A percentile compares a stretch with the other conserved stretches of the same genome.
Evolutionary conservation across 2,797 vertebrate species (phyloP).

Genomic region (Pterois miles): DNA sequence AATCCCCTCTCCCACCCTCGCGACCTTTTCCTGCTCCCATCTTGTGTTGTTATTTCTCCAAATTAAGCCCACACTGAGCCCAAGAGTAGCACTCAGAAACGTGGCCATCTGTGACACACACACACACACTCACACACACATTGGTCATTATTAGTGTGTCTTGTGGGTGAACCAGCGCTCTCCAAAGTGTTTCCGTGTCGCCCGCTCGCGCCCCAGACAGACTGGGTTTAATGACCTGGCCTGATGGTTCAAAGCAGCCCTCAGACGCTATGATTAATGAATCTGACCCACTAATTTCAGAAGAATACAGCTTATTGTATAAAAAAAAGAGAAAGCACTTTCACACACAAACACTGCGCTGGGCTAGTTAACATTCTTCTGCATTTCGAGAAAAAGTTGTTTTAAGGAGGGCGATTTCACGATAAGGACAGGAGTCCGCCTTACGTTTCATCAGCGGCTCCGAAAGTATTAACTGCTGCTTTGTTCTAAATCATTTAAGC

Average conservation of each 20-base stretch:
- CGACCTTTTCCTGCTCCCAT: slow-evolving; percentile 73
- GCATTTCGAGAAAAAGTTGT: slow-evolving; percentile 68
- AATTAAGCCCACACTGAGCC: slow-evolving; percentile 76
- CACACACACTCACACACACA: slow-evolving; percentile 40
- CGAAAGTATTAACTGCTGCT: slow-evolving; percentile 65
- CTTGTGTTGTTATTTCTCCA: slow-evolving; percentile 78
- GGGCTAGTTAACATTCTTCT: slow-evolving; percentile 83
- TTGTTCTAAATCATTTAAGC: slow-evolving; percentile 73
- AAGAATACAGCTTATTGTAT: slow-evolving; percentile 83
- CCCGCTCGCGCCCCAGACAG: slow-evolving; percentile 79
- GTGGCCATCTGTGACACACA: slow-evolving; percentile 55
- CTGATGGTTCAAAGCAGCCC: slow-evolving; percentile 83
- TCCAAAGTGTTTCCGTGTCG: slow-evolving; percentile 84
- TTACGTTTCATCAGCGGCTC: slow-evolving; percentile 76
- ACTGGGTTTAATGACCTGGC: slow-evolving; percentile 82
- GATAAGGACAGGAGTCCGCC: slow-evolving; percentile 76
- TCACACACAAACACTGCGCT: slow-evolving; percentile 65
- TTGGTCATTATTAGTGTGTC: slow-evolving; percentile 78
- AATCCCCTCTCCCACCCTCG: slow-evolving; percentile 44
- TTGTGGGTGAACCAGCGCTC: slow-evolving; percentile 75
- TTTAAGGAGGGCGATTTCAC: slow-evolving; percentile 64
- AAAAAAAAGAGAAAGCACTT: slow-evolving; percentile 57
- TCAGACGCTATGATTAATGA: slow-evolving; percentile 84
- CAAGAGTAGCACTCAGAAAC: slow-evolving; percentile 48
- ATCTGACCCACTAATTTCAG: slow-evolving; percentile 82